phyloP scores from a whole-genome alignment of 2,888 invertebrate genomes.

The Oscheius sp. region DNA sequence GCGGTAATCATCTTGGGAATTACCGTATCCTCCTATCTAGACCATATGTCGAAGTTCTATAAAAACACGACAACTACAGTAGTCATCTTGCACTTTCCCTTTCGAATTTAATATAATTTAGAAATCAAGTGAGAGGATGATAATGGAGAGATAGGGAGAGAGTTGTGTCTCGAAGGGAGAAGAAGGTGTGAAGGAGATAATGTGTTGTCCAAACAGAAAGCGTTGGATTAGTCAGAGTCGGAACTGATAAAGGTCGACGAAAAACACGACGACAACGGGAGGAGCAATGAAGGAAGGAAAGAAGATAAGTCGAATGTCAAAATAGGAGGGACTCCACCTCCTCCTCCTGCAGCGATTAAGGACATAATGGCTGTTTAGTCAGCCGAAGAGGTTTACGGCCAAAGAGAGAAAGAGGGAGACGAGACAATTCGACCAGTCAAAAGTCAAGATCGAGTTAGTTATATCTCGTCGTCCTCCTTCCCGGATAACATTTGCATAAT shows the following conservation, averaged over 20 bases:
- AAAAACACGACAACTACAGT: not conserved
- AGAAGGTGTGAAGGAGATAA: conserved; percentile 26
- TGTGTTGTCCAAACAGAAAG: conserved; percentile 23
- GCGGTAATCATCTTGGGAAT: not conserved
- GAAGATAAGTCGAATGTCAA: conserved; percentile 3
- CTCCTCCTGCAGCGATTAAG: conserved; percentile 6
- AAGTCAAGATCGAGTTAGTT: not conserved
- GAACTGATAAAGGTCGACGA: conserved; percentile 14
- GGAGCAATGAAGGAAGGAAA: conserved; percentile 16
- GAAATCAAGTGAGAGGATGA: no score
- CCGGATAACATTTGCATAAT: conserved; percentile 15
- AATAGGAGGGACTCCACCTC: conserved; percentile 6
- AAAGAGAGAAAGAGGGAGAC: not conserved
- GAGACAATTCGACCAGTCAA: not conserved
- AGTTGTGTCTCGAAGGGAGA: not conserved
- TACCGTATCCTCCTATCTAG: not conserved
- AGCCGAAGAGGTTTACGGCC: conserved; percentile 24
- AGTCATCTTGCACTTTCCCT: no score
- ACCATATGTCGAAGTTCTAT: not conserved
- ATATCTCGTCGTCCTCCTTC: no score
- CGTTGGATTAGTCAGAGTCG: conserved; percentile 24
- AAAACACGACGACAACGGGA: not conserved
- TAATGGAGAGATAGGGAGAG: no score
- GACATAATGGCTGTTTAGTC: conserved; percentile 22
- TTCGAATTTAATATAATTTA: no score